phyloP scores from a whole-genome alignment of 2,113 vertebrate genomes.

The Corythornis cristatus region DNA sequence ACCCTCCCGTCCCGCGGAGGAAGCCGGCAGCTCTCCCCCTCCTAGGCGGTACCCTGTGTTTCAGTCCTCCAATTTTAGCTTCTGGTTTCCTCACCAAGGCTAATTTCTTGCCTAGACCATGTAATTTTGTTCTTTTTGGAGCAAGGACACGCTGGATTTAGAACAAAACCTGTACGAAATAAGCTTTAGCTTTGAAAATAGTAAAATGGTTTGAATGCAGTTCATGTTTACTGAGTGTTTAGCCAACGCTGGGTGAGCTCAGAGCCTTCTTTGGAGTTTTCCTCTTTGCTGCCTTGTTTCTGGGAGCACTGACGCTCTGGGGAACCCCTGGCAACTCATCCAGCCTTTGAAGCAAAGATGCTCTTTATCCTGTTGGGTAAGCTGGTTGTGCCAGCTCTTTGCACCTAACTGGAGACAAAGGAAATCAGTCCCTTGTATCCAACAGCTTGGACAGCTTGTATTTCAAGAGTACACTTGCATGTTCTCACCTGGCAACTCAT shows the following conservation, averaged over 20 bases:
- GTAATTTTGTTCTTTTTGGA: conserved; percentile 39
- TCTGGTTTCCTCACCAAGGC: conserved; percentile 14
- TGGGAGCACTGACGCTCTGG: fast-evolving
- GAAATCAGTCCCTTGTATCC: not conserved
- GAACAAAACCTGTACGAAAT: not conserved
- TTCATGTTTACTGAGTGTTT: not conserved
- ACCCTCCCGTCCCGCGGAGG: not conserved
- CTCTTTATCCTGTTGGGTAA: not conserved
- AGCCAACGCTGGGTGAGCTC: not conserved
- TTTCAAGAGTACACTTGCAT: not conserved
- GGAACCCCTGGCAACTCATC: not conserved
- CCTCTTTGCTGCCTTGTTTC: not conserved
- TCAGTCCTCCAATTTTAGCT: not conserved
- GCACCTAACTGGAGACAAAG: not conserved
- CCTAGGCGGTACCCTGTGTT: not conserved
- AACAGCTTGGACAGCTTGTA: not conserved
- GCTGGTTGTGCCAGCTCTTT: not conserved
- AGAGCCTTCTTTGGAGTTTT: not conserved
- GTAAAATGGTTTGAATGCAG: not conserved
- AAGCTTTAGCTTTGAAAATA: not conserved
- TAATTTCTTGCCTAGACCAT: conserved; percentile 2
- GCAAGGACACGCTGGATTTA: not conserved
- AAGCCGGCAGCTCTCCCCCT: not conserved
- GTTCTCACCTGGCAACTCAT: not conserved
- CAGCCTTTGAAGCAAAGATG: not conserved